Evolutionary conservation across 2,797 vertebrate species (phyloP).

Genomic region (Pangasius sanitwongsei): DNA sequence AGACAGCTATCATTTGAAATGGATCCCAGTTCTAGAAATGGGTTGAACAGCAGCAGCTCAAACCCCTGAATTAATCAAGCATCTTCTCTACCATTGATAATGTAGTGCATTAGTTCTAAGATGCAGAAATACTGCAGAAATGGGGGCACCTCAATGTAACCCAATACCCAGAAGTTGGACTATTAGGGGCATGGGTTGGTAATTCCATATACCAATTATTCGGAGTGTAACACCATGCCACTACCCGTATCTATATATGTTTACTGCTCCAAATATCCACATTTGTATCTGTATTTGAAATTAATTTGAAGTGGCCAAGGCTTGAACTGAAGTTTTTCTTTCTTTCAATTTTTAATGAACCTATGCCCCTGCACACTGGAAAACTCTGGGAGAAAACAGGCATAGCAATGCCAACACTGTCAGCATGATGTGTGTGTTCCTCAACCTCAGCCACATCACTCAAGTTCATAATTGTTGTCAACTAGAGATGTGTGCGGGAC

Average conservation of each 20-base stretch:
- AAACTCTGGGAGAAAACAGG: not conserved
- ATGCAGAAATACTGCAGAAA: not conserved
- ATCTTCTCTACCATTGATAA: slow-evolving; percentile 16
- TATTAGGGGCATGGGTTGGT: not conserved
- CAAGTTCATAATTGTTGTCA: not conserved
- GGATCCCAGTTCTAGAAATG: slow-evolving; percentile 34
- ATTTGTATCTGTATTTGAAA: not conserved
- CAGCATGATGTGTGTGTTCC: not conserved
- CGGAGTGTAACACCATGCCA: not conserved
- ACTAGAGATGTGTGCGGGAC: not conserved
- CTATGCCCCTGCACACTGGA: not conserved
- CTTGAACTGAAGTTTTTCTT: not conserved
- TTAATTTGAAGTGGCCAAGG: not conserved
- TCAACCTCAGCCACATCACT: not conserved
- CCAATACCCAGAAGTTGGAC: not conserved
- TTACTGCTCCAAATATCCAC: not conserved
- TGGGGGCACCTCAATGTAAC: not conserved
- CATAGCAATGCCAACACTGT: not conserved
- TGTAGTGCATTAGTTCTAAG: not conserved
- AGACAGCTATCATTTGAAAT: slow-evolving; percentile 30
- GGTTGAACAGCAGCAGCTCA: slow-evolving; percentile 17
- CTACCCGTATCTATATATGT: not conserved
- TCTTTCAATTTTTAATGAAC: not conserved
- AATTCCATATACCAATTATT: not conserved
- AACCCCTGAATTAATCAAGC: not conserved